Evolutionary conservation across 2,888 invertebrate genomes (phyloP), one percentile per base, ranked within the genome.

Genomic region (Mythimna lalbum): DNA sequence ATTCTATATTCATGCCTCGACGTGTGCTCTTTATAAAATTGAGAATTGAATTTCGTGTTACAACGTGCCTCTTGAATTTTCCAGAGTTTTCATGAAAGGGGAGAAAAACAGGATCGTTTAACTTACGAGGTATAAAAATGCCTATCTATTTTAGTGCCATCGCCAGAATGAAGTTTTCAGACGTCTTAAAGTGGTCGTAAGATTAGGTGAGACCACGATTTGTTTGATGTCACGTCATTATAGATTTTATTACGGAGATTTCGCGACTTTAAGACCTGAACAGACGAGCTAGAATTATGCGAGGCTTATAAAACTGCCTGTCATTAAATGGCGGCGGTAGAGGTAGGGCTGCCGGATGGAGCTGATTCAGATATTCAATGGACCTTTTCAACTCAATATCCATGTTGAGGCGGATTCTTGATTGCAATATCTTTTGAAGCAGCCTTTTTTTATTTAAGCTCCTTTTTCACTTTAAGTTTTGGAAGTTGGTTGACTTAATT

Each of bases 221-320:
- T 88, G 85, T 87, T 86, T 87, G 83, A 88, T 88, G 86, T 81
- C 81, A 82, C 68, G 80, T 78, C 86, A 85, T 89, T 88, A 85
- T 79, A 82, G 75, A 85, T 87, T 88, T 89, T 87, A 89, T 88
- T 85, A 87, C 82, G 63, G 56, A 78, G 85, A 83, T 84, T 83
- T 76, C 63, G 71, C 67, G 74, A 80, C 73, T 80, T 83, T 80
- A 81, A 81, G 83, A 73, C 80, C 66, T 66, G 59, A 73, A 78
- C 73, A 82, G 85, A 83, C 78, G 80, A 81, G 66, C 78, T 83
- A 62, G 78, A 87, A 83, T 87, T 87, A 84, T 88, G 78, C 63
- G 61, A 52, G 66, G 73, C 66, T 80, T 85, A 76, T 83, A 83
- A 85, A 86, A 83, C 76, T 80, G 81, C 53, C 60, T 76, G 75